A percentile compares a stretch with the other conserved stretches of the same genome.
These are phyloP conservation scores for Neodiprion lecontei DNA, from an alignment of 1,140 invertebrate species.

Conservation along the genomic window DNA sequence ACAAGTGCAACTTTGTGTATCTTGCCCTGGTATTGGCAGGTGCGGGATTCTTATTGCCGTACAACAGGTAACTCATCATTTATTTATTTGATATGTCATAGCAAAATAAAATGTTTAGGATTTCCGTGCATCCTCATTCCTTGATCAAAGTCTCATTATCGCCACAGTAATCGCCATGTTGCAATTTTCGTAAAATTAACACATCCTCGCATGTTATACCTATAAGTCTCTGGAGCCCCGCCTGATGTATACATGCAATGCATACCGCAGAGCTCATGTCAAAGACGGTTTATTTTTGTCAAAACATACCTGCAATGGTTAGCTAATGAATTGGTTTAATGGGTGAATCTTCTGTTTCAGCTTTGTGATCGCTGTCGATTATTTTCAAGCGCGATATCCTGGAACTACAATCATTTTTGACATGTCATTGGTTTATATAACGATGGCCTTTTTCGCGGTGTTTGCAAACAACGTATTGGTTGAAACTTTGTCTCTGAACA, in stretches of 20 bases:
- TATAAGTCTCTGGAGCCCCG: background rate
- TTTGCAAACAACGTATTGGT: conserved; percentile 85
- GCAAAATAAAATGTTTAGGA: no score
- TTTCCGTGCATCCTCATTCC: no score
- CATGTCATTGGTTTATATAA: conserved; percentile 90
- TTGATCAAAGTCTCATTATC: background rate
- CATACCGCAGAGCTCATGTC: no score
- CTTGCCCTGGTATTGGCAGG: conserved; percentile 82
- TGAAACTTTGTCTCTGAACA: conserved; percentile 81
- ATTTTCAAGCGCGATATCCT: conserved; percentile 84
- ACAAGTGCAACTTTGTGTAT: conserved; percentile 81
- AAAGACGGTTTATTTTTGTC: no score
- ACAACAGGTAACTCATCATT: conserved; percentile 75
- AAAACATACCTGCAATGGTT: no score
- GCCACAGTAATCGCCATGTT: background rate
- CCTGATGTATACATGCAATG: no score
- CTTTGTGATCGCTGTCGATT: conserved; percentile 90
- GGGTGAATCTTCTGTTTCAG: conserved; percentile 61
- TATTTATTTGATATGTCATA: background rate
- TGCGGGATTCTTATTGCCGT: conserved; percentile 89
- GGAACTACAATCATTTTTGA: conserved; percentile 87
- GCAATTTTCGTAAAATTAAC: background rate
- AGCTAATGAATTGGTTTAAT: no score
- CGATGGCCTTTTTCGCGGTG: conserved; percentile 85
- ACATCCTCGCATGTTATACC: background rate